These are phyloP conservation scores for Cuculus canorus DNA, from an alignment of 2,797 vertebrate species.

Conservation along the genomic window DNA sequence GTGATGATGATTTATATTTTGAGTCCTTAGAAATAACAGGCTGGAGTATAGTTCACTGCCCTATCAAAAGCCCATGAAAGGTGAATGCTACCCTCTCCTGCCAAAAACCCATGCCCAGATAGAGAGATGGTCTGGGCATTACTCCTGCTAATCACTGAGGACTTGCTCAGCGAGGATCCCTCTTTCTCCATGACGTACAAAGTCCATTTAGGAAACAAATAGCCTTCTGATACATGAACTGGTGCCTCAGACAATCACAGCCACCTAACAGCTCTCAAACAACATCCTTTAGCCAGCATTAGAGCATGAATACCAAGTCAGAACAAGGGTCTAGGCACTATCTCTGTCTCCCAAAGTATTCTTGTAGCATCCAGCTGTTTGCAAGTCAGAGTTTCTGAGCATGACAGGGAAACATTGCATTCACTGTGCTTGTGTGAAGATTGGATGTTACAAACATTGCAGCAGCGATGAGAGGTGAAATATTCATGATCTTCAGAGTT, in stretches of 20 bases:
- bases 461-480: background rate
- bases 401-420: background rate
- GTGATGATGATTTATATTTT: background rate
- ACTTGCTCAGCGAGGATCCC: background rate
- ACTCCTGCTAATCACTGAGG: background rate
- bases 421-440: background rate
- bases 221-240: rapidly evolving
- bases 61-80: background rate
- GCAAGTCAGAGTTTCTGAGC: background rate
- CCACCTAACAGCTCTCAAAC: background rate
- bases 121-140: rapidly evolving
- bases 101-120: background rate
- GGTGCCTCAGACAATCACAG: rapidly evolving
- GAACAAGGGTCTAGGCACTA: background rate
- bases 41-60: background rate
- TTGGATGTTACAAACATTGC: background rate
- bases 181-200: rapidly evolving
- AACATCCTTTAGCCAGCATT: background rate
- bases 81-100: rapidly evolving
- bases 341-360: background rate
- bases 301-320: background rate
- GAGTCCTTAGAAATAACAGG: background rate
- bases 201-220: background rate
- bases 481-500: background rate
- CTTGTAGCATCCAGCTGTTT: background rate